A percentile compares a stretch with the other conserved stretches of the same genome.
Evolutionary conservation across 1,140 invertebrate genomes (phyloP).

Genomic region (Drosophila kepulauana): DNA sequence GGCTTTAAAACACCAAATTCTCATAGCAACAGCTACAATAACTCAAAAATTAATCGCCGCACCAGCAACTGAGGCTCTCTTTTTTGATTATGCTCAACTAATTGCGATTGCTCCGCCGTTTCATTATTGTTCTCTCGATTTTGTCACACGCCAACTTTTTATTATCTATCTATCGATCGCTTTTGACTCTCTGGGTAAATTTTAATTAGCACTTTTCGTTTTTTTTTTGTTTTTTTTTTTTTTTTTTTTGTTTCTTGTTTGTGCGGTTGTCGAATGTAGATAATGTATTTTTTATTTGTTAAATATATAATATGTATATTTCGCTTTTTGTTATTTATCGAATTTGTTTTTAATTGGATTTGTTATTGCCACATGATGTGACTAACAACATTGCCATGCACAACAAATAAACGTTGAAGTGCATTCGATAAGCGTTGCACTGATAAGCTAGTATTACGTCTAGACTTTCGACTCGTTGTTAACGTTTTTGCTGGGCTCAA

Average conservation of each 20-base stretch:
- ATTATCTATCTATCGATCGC: slow-evolving; percentile 3
- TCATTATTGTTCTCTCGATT: background rate
- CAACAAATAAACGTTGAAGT: background rate
- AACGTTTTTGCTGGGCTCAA: background rate
- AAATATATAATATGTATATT: background rate
- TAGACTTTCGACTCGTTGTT: background rate
- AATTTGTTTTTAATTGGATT: slow-evolving; percentile 47
- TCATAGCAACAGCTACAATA: background rate
- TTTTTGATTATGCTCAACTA: slow-evolving; percentile 19
- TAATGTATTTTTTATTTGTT: slow-evolving; percentile 26
- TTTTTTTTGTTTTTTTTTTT: background rate
- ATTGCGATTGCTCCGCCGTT: slow-evolving; percentile 8
- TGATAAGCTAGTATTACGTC: slow-evolving; percentile 1
- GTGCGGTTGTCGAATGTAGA: slow-evolving; percentile 2
- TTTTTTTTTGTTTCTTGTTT: slow-evolving; percentile 8
- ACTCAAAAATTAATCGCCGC: background rate
- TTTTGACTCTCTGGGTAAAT: slow-evolving; percentile 7
- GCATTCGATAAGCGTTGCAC: slow-evolving; percentile 16
- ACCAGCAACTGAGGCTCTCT: background rate
- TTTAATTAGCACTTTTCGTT: slow-evolving; percentile 38
- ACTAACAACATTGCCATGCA: slow-evolving; percentile 13
- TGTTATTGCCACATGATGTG: slow-evolving; percentile 23
- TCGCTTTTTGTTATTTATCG: slow-evolving; percentile 25
- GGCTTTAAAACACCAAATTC: background rate
- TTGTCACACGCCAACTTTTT: background rate